Percentiles rank a stretch among this genome's conserved stretches.
Conservation (phyloP, 2,113 vertebrate genomes). For the Chloropsis cyanopogon region DNA sequence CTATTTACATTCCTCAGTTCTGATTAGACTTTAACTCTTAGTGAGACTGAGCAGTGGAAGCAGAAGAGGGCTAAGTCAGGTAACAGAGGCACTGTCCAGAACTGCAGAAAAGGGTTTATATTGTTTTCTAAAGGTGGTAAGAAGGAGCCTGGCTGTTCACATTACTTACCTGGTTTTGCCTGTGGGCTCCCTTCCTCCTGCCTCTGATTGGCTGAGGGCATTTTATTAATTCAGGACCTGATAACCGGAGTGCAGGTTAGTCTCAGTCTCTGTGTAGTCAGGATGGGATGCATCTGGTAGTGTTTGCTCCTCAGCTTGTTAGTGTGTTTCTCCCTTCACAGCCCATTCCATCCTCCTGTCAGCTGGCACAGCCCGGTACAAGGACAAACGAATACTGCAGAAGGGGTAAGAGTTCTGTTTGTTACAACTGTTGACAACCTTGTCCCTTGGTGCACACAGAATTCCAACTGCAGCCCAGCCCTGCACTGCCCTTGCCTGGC, state of each 20-base stretch:
- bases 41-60: background rate
- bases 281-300: background rate
- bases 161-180: background rate
- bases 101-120: background rate
- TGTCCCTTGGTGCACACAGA: rapidly evolving
- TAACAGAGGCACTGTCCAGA: background rate
- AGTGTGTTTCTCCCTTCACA: background rate
- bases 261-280: background rate
- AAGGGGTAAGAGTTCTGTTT: background rate
- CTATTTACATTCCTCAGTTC: background rate
- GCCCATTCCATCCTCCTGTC: background rate
- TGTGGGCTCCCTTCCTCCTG: background rate
- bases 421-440: background rate
- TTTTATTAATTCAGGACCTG: background rate
- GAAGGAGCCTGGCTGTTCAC: background rate
- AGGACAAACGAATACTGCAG: rapidly evolving
- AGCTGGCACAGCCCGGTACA: rapidly evolving
- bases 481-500: background rate
- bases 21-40: background rate
- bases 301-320: background rate
- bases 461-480: background rate
- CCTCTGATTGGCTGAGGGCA: background rate
- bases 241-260: no score
- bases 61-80: background rate
- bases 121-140: background rate